phyloP scores from a whole-genome alignment of 1,140 invertebrate genomes.

The Hylyphantes graminicola region DNA sequence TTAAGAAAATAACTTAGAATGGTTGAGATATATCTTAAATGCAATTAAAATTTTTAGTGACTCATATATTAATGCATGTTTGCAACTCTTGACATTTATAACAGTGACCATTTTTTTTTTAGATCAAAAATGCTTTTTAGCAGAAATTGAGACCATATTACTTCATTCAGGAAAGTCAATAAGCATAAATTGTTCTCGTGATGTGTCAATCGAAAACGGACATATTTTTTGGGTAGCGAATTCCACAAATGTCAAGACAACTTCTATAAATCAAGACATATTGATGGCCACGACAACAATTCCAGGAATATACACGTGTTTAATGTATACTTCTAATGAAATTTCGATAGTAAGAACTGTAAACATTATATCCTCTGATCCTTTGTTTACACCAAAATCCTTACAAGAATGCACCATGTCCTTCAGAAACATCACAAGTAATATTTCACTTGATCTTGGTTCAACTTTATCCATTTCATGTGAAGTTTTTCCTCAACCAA shows the following conservation, averaged over 20 bases:
- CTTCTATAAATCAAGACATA: background rate
- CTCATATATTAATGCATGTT: too few species aligned
- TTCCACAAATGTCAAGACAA: background rate
- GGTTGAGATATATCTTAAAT: background rate
- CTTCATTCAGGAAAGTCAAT: constrained; percentile 9
- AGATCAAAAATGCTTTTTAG: constrained; percentile 7
- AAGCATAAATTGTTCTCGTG: constrained; percentile 17
- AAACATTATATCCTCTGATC: background rate
- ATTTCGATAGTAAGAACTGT: constrained; percentile 34
- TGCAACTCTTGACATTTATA: background rate
- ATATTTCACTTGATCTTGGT: background rate
- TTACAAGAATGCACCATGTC: constrained; percentile 18
- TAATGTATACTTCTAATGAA: background rate
- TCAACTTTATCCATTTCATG: constrained; percentile 24
- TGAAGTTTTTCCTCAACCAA: constrained; percentile 10
- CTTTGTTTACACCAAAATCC: background rate
- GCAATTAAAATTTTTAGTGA: background rate
- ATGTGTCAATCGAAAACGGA: background rate
- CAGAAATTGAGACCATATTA: constrained; percentile 20
- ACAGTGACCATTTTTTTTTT: background rate
- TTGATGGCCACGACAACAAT: constrained; percentile 4
- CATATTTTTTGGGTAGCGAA: constrained; percentile 27
- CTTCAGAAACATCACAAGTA: constrained; percentile 26
- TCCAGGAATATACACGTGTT: constrained; percentile 38
- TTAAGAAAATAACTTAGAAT: background rate